These are phyloP conservation scores for Thera obeliscata DNA, from an alignment of 2,888 invertebrate species.

Conservation along the genomic window DNA sequence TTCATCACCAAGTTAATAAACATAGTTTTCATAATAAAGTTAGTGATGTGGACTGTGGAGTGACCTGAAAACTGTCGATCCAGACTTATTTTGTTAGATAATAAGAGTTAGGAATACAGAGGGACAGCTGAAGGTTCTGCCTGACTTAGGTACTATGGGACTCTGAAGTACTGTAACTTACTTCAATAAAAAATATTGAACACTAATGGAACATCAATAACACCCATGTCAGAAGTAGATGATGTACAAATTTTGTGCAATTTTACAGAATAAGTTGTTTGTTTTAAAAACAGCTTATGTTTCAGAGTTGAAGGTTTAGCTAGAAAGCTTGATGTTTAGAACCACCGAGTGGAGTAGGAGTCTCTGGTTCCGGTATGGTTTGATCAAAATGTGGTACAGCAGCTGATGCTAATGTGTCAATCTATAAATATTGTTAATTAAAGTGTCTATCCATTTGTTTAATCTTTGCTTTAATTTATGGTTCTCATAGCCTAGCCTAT, in stretches of 20 bases:
- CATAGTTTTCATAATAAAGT: conserved; percentile 66
- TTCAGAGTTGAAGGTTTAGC: not conserved
- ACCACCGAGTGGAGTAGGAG: not conserved
- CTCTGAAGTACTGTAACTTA: not conserved
- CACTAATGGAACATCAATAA: not conserved
- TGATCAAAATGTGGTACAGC: not conserved
- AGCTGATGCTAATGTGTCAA: not conserved
- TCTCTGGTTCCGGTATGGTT: not conserved
- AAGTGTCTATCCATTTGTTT: not conserved
- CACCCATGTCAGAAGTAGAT: not conserved
- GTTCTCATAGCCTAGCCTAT: not conserved
- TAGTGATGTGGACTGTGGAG: conserved; percentile 78
- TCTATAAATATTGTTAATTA: not conserved
- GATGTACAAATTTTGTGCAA: not conserved
- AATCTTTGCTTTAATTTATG: not conserved
- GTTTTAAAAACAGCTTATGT: not conserved
- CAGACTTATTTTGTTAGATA: conserved; percentile 72
- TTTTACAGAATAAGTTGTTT: not conserved
- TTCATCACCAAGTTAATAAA: conserved; percentile 69
- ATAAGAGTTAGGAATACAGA: conserved; percentile 67
- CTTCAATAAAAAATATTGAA: not conserved
- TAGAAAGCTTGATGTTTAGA: not conserved
- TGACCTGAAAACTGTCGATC: conserved; percentile 73
- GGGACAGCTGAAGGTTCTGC: conserved; percentile 28
- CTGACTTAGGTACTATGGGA: conserved; percentile 10